Evolutionary conservation across 2,888 invertebrate species (phyloP).

Genomic region (Harpalus rufipes): DNA sequence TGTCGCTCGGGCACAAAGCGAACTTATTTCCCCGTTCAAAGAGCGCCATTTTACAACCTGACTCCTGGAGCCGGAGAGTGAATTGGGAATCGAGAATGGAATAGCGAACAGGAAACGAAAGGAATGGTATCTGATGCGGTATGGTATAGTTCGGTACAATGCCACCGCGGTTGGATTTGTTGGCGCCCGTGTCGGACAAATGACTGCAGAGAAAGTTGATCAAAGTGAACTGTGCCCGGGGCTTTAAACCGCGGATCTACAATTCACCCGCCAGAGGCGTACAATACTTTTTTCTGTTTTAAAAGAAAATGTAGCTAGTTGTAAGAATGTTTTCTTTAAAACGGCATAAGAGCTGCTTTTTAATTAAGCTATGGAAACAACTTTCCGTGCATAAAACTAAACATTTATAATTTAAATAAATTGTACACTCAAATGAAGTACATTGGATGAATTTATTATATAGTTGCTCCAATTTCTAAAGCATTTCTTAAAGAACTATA

Average conservation of each 20-base stretch:
- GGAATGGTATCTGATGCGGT: conserved; percentile 55
- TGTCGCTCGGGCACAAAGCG: conserved; percentile 73
- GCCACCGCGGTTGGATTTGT: conserved; percentile 76
- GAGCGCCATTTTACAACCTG: conserved; percentile 72
- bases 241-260: conserved; percentile 43
- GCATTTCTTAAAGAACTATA: too few relatives aligned
- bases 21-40: conserved; percentile 71
- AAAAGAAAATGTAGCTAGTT: too few relatives aligned
- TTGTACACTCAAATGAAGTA: too few relatives aligned
- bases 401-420: too few relatives aligned
- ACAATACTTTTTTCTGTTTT: not conserved
- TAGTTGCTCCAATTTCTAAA: too few relatives aligned
- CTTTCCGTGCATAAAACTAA: too few relatives aligned
- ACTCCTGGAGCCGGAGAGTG: conserved; percentile 35
- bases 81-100: conserved; percentile 20
- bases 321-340: too few relatives aligned
- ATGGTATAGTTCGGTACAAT: conserved; percentile 67
- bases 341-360: too few relatives aligned
- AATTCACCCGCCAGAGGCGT: conserved; percentile 29
- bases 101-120: conserved; percentile 27
- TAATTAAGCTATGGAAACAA: too few relatives aligned
- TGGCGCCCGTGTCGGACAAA: conserved; percentile 78
- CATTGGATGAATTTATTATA: too few relatives aligned
- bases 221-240: conserved; percentile 75
- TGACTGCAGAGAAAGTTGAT: conserved; percentile 75